Evolutionary conservation across 2,888 invertebrate species (phyloP).

Genomic region (Automeris io): DNA sequence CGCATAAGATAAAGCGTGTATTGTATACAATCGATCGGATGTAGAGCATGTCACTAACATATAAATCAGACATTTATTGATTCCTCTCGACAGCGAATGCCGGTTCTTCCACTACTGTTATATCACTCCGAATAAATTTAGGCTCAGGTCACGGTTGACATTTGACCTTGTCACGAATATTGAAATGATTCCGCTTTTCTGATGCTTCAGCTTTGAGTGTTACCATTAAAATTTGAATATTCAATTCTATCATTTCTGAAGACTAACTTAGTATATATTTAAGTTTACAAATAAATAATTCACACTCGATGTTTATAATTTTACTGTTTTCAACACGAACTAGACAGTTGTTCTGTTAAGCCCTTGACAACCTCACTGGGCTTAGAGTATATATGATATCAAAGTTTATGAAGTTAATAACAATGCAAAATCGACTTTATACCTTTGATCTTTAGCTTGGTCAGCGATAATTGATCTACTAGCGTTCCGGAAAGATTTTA

Average conservation of each 20-base stretch:
- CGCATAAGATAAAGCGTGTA: not conserved
- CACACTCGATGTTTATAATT: too few relatives aligned
- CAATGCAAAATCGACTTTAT: too few relatives aligned
- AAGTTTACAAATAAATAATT: too few relatives aligned
- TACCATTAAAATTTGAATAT: not conserved
- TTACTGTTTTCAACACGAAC: too few relatives aligned
- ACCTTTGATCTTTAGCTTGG: too few relatives aligned
- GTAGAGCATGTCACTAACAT: not conserved
- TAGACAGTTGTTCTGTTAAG: too few relatives aligned
- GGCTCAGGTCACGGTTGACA: slow-evolving; percentile 8
- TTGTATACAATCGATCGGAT: not conserved
- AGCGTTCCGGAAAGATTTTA: too few relatives aligned
- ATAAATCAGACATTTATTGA: slow-evolving; percentile 2
- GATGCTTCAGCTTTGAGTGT: not conserved
- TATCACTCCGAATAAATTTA: slow-evolving; percentile 6
- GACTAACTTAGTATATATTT: too few relatives aligned
- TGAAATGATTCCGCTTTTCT: slow-evolving; percentile 1
- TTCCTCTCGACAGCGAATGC: slow-evolving; percentile 1
- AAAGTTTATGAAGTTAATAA: too few relatives aligned
- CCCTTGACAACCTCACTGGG: too few relatives aligned
- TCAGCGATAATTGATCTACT: too few relatives aligned
- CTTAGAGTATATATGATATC: too few relatives aligned
- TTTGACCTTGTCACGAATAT: slow-evolving; percentile 3
- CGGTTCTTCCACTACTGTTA: slow-evolving; percentile 4
- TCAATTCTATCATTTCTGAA: not conserved